These are phyloP conservation scores for Hippocampus barbouri DNA, from an alignment of 2,113 vertebrate genomes.

Conservation along the genomic window DNA sequence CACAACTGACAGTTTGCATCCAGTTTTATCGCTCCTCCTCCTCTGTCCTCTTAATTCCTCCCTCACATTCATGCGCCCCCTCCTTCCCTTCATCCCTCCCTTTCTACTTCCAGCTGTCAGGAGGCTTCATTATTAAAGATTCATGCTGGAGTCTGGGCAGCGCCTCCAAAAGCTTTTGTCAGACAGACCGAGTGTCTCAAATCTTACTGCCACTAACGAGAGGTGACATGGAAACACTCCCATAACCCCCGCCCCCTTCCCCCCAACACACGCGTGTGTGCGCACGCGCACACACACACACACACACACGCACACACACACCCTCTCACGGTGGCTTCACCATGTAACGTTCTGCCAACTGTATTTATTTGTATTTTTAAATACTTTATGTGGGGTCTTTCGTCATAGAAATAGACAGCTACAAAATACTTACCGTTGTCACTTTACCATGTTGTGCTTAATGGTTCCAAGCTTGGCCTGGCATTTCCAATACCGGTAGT, in stretches of 20 bases:
- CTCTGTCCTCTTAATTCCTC: conserved; percentile 31
- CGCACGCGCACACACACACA: too few species aligned
- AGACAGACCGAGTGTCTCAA: conserved; percentile 65
- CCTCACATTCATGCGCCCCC: conserved; percentile 28
- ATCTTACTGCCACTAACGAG: conserved; percentile 59
- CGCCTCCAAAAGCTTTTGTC: conserved; percentile 68
- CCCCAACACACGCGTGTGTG: not conserved
- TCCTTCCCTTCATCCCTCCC: conserved; percentile 7
- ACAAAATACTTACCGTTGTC: not conserved
- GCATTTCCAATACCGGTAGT: not conserved
- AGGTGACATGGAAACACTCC: conserved; percentile 54
- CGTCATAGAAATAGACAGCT: not conserved
- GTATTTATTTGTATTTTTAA: not conserved
- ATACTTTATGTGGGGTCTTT: not conserved
- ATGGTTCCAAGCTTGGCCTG: not conserved
- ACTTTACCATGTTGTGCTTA: not conserved
- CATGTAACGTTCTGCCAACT: not conserved
- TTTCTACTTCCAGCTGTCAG: conserved; percentile 66
- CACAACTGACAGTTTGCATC: conserved; percentile 63
- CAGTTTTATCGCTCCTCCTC: conserved; percentile 41
- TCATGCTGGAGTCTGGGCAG: conserved; percentile 66
- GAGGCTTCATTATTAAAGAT: conserved; percentile 73
- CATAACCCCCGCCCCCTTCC: conserved; percentile 17
- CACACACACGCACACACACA: not conserved
- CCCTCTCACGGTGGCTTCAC: not conserved